These are phyloP conservation scores for Drosophila punjabiensis DNA, from an alignment of 1,140 invertebrate genomes.

Conservation along the genomic window DNA sequence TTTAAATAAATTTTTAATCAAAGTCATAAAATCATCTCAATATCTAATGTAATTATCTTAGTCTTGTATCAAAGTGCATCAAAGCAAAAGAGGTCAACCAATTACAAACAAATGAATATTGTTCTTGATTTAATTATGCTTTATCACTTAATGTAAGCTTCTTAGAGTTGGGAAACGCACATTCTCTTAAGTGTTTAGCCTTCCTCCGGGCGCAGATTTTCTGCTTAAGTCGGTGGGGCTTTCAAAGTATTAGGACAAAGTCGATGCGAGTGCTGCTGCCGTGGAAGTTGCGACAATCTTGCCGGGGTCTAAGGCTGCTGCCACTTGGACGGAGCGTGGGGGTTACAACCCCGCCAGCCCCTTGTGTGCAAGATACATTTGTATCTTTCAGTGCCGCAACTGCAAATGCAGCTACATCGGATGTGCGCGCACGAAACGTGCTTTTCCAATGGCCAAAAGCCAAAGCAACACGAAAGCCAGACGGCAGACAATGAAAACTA, in stretches of 20 bases:
- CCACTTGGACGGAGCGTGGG: constrained; percentile 1
- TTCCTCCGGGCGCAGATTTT: constrained; percentile 2
- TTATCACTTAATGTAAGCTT: not conserved
- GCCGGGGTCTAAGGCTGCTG: constrained; percentile 5
- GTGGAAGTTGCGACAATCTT: constrained; percentile 56
- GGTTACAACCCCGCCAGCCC: constrained; percentile 9
- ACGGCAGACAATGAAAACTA: constrained; percentile 73
- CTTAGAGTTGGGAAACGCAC: not conserved
- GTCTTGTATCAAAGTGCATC: not conserved
- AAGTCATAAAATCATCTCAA: not conserved
- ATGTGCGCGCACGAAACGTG: constrained; percentile 76
- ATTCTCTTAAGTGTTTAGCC: constrained; percentile 9
- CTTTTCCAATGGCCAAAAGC: constrained; percentile 71
- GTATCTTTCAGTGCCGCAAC: constrained; percentile 55
- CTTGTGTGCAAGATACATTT: constrained; percentile 44
- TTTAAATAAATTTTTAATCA: not conserved
- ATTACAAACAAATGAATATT: not conserved
- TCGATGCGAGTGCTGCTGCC: constrained; percentile 53
- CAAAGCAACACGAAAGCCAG: constrained; percentile 30
- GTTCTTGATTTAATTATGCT: not conserved
- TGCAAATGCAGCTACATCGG: constrained; percentile 46
- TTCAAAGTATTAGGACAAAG: constrained; percentile 60
- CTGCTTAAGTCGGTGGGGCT: constrained; percentile 26
- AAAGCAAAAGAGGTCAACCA: not conserved
- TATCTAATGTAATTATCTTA: too few relatives aligned